Conservation (phyloP, 2,797 vertebrate species). For the Linurgus olivaceus region DNA sequence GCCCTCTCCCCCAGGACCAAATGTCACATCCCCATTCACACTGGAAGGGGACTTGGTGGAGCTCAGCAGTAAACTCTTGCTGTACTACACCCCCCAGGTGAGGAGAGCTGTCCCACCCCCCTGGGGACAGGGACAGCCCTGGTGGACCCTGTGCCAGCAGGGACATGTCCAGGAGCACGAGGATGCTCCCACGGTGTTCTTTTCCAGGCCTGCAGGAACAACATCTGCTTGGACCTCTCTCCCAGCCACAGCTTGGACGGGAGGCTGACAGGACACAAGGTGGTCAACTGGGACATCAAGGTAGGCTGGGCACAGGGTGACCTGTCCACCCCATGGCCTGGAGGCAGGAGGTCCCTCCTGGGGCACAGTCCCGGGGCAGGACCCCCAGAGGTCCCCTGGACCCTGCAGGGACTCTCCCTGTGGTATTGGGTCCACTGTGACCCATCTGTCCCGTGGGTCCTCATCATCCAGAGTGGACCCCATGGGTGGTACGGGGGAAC, state of each 20-base stretch:
- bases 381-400: neutral
- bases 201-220: conserved; percentile 89
- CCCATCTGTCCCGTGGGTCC: neutral
- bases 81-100: conserved; percentile 99
- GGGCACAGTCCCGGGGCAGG: neutral
- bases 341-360: neutral
- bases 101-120: neutral
- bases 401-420: accelerated
- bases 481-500: neutral
- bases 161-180: neutral
- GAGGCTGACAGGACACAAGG: conserved; percentile 90
- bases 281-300: conserved; percentile 95
- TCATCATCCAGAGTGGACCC: neutral
- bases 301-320: conserved; percentile 49
- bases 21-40: conserved; percentile 86
- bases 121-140: accelerated
- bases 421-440: accelerated
- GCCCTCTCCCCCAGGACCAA: conserved; percentile 82
- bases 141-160: neutral
- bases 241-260: conserved; percentile 88
- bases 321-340: accelerated
- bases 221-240: conserved; percentile 94
- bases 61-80: conserved; percentile 86
- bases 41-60: conserved; percentile 88
- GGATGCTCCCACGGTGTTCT: neutral